A percentile compares a stretch with the other conserved stretches of the same genome.
Evolutionary conservation across 2,113 vertebrate species (phyloP).

Genomic region (Orthonyx spaldingii): DNA sequence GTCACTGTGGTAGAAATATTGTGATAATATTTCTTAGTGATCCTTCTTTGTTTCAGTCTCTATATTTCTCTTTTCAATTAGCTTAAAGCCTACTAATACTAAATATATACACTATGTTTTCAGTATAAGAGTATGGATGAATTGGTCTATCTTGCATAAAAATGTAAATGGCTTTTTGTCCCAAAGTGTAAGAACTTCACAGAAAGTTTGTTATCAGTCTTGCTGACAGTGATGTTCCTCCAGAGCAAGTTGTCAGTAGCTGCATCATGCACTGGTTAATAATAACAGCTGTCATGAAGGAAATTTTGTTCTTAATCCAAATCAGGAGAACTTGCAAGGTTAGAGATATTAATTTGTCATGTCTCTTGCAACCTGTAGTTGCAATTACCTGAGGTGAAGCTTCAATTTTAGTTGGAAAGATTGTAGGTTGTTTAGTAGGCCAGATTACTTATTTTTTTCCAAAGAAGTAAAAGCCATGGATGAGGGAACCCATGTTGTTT

Average conservation of each 20-base stretch:
- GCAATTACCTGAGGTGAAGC: neutral
- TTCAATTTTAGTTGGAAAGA: neutral
- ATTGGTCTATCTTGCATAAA: neutral
- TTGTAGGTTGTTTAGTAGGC: neutral
- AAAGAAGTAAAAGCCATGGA: neutral
- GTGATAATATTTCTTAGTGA: neutral
- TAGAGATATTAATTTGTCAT: accelerated
- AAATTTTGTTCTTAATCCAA: neutral
- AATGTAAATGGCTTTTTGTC: neutral
- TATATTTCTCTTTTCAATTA: neutral
- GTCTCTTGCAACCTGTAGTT: neutral
- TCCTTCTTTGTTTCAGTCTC: neutral
- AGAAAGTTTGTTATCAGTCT: neutral
- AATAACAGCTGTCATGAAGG: neutral
- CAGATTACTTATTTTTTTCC: neutral
- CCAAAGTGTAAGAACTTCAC: neutral
- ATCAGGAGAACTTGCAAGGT: neutral
- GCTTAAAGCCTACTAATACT: neutral
- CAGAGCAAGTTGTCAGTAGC: neutral
- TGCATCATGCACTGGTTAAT: neutral
- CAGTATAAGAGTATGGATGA: too few relatives aligned
- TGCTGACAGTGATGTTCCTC: neutral
- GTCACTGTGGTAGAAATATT: neutral
- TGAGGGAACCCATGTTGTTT: neutral
- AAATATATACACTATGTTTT: neutral